Evolutionary conservation across 2,888 invertebrate species (phyloP).

Genomic region (Tetramorium bicarinatum): DNA sequence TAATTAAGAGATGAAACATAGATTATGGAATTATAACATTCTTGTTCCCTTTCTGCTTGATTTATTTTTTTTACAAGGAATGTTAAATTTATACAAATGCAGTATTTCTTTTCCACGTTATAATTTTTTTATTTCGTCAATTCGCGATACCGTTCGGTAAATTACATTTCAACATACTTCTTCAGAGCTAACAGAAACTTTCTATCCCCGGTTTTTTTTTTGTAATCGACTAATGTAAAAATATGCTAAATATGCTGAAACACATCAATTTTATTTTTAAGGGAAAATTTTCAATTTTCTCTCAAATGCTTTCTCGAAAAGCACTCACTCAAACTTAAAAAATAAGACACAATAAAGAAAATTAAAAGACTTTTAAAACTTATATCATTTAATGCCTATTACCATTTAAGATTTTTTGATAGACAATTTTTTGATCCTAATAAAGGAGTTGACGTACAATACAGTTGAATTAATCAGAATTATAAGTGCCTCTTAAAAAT

Average conservation of each 20-base stretch:
- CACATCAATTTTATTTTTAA: not conserved
- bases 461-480: too few species aligned
- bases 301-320: not conserved
- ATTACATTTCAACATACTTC: not conserved
- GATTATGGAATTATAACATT: constrained; percentile 8
- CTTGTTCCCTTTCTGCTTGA: not conserved
- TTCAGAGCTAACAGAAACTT: not conserved
- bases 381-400: not conserved
- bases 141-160: not conserved
- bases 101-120: not conserved
- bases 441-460: too few species aligned
- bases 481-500: not conserved
- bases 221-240: not conserved
- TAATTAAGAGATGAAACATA: not conserved
- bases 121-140: not conserved
- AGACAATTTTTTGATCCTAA: too few species aligned
- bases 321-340: not conserved
- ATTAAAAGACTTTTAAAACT: not conserved
- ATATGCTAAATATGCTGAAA: not conserved
- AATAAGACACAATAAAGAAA: not conserved
- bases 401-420: not conserved
- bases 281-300: not conserved
- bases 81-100: not conserved
- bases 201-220: not conserved
- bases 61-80: constrained; percentile 8